Evolutionary conservation across 2,888 invertebrate species (phyloP).

Genomic region (Fissipunctia ypsillon): DNA sequence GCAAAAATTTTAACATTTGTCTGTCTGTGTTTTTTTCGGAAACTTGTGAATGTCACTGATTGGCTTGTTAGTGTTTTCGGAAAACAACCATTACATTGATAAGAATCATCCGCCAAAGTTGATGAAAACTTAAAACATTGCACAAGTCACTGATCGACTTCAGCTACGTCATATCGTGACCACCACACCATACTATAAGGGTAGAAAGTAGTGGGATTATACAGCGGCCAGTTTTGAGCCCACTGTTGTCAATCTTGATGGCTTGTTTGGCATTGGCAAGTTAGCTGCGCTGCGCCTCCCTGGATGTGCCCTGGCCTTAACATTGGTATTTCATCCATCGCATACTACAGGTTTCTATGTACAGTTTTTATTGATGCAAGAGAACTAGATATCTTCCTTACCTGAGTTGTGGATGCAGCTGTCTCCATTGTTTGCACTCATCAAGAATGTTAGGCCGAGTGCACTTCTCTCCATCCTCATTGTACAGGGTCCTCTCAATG

Average conservation of each 20-base stretch:
- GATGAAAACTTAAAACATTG: not conserved
- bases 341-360: not conserved
- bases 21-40: not conserved
- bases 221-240: not conserved
- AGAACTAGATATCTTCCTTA: constrained; percentile 63
- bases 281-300: not conserved
- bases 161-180: too few species aligned
- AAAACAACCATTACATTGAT: not conserved
- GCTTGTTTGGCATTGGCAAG: not conserved
- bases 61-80: not conserved
- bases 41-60: constrained; percentile 1
- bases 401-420: constrained; percentile 91
- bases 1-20: not conserved
- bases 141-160: not conserved
- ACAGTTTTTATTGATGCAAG: not conserved
- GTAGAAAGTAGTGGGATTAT: not conserved
- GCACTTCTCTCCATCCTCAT: constrained; percentile 88
- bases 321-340: not conserved
- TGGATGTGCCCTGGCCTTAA: not conserved
- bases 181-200: not conserved
- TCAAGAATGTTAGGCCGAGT: constrained; percentile 87
- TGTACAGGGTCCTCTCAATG: constrained; percentile 90
- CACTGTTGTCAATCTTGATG: not conserved
- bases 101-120: too few species aligned
- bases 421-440: constrained; percentile 91